Conservation (phyloP, 2,797 vertebrate species). For the Acrossocheilus fasciatus region DNA sequence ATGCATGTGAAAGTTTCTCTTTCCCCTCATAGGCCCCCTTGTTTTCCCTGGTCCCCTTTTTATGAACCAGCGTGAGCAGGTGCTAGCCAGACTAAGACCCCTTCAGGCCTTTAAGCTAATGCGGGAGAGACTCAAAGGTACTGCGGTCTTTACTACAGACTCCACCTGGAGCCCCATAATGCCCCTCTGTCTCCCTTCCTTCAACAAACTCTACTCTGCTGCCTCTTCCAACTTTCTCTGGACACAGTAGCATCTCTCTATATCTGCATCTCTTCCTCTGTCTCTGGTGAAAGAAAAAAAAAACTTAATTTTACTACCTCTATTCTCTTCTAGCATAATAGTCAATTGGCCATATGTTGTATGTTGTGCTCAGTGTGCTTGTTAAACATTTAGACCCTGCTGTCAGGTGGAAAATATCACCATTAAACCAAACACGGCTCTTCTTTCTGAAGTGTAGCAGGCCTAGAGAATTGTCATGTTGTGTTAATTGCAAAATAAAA, state of each 20-base stretch:
- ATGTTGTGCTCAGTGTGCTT: conserved; percentile 41
- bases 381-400: conserved; percentile 56
- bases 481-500: background rate
- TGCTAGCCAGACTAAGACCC: conserved; percentile 99
- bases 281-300: conserved; percentile 28
- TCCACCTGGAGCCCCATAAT: conserved; percentile 82
- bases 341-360: conserved; percentile 28
- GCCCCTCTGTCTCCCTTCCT: conserved; percentile 55
- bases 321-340: conserved; percentile 46
- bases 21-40: conserved; percentile 97
- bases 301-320: conserved; percentile 1
- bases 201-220: conserved; percentile 56
- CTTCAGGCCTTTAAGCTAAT: conserved; percentile 99
- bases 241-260: conserved; percentile 31
- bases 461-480: conserved; percentile 10
- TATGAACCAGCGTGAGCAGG: conserved; percentile 99
- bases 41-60: conserved; percentile 99
- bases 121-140: conserved; percentile 99
- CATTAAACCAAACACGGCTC: background rate
- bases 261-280: conserved; percentile 48
- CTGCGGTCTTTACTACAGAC: conserved; percentile 90
- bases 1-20: conserved; percentile 99
- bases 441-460: background rate
- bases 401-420: conserved; percentile 60
- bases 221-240: conserved; percentile 71